Conservation (phyloP, 2,888 invertebrate genomes). For the Chromoteleia sp. region DNA sequence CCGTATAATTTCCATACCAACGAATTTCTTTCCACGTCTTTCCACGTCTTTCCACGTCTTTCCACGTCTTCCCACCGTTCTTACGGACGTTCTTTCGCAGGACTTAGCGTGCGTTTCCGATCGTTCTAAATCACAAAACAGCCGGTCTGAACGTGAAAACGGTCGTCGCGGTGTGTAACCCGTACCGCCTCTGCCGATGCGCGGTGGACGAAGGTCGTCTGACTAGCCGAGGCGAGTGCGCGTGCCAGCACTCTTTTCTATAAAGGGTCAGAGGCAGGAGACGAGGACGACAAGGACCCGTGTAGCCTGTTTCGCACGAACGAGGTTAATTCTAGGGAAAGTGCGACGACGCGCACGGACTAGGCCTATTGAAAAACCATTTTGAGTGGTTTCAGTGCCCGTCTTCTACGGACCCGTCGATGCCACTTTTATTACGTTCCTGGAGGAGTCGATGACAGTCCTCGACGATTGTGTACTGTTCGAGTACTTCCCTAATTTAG, state of each 20-base stretch:
- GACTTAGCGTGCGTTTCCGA: constrained; percentile 42
- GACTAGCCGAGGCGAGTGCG: constrained; percentile 63
- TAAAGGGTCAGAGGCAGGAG: constrained; percentile 67
- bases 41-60: no score
- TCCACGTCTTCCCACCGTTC: constrained; percentile 12
- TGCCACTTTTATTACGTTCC: constrained; percentile 32
- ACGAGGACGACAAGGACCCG: constrained; percentile 66
- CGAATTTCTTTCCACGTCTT: constrained; percentile 5
- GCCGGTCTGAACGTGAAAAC: constrained; percentile 61
- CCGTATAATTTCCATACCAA: constrained; percentile 17
- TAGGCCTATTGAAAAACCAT: no score
- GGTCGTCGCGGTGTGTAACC: constrained; percentile 52
- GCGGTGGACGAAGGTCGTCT: constrained; percentile 68
- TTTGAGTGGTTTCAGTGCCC: constrained; percentile 51
- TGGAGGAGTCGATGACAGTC: not conserved
- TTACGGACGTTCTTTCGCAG: constrained; percentile 4
- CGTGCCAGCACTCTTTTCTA: constrained; percentile 56
- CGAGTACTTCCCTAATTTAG: not conserved
- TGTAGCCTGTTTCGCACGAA: constrained; percentile 68
- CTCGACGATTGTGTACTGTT: no score
- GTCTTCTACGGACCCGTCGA: constrained; percentile 9
- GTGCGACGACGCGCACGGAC: constrained; percentile 42
- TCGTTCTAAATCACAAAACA: constrained; percentile 53
- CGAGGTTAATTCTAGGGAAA: constrained; percentile 70
- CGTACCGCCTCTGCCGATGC: constrained; percentile 55